phyloP scores from a whole-genome alignment of 1,140 invertebrate genomes.

The Drosophila truncata region DNA sequence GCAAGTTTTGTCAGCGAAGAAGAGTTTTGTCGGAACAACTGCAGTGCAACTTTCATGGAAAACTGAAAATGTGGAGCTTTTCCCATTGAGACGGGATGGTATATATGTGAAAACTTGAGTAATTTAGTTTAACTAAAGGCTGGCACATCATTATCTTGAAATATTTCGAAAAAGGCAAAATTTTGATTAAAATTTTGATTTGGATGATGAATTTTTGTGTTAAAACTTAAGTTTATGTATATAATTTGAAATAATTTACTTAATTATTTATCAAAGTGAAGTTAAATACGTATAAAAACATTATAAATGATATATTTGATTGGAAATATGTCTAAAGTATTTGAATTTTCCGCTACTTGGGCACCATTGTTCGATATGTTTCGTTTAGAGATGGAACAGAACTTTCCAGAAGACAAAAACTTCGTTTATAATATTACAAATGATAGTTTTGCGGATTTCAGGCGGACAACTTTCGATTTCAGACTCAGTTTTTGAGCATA shows the following conservation, averaged over 20 bases:
- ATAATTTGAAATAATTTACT: neutral
- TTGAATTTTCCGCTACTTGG: constrained; percentile 1
- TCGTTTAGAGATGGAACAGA: neutral
- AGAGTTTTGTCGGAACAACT: constrained; percentile 1
- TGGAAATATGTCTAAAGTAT: neutral
- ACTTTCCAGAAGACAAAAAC: too few species aligned
- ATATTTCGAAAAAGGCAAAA: neutral
- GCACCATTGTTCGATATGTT: constrained; percentile 2
- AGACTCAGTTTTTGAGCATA: too few species aligned
- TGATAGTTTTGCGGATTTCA: too few species aligned
- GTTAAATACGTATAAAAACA: neutral
- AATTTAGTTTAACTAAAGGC: constrained; percentile 6
- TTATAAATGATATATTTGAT: neutral
- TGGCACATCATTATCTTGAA: neutral
- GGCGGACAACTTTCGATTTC: too few species aligned
- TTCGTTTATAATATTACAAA: too few species aligned
- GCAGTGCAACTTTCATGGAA: constrained; percentile 16
- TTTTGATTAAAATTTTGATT: too few species aligned
- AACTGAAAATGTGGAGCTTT: constrained; percentile 2
- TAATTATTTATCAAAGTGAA: neutral
- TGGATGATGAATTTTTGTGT: too few species aligned
- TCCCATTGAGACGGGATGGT: constrained; percentile 4
- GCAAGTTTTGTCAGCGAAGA: constrained; percentile 17
- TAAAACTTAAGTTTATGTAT: neutral
- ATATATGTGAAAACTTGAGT: constrained; percentile 19